Evolutionary conservation across 1,140 invertebrate species (phyloP).

Genomic region (Trichonephila inaurata): DNA sequence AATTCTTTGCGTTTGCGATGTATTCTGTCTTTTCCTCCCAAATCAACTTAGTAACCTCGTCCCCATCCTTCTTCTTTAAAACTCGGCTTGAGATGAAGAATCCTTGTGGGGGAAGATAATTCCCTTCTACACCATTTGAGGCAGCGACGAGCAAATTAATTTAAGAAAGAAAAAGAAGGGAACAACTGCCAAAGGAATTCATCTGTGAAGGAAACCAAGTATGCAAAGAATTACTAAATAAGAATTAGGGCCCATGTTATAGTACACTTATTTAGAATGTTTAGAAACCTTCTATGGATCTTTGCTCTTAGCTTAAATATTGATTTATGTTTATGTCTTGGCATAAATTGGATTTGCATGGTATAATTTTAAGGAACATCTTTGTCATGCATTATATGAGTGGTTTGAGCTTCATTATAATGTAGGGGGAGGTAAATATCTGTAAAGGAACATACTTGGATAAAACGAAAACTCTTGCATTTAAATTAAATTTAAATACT

Average conservation of each 20-base stretch:
- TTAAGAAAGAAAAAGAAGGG: background rate
- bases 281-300: background rate
- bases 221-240: background rate
- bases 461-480: too few species aligned
- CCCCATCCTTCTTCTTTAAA: background rate
- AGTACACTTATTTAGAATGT: background rate
- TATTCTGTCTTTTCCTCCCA: background rate
- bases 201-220: background rate
- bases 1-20: background rate
- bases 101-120: background rate
- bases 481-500: too few species aligned
- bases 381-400: too few species aligned
- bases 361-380: too few species aligned
- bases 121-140: background rate
- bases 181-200: background rate
- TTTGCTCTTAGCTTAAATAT: too few species aligned
- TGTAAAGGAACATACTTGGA: too few species aligned
- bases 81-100: background rate
- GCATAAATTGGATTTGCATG: too few species aligned
- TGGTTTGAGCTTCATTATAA: too few species aligned
- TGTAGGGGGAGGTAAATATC: too few species aligned
- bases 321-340: too few species aligned
- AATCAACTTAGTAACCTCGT: background rate
- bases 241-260: background rate
- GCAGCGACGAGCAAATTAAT: background rate